Base-by-base conservation (phyloP, 2,113 vertebrate species). In the Pandion haliaetus region DNA sequence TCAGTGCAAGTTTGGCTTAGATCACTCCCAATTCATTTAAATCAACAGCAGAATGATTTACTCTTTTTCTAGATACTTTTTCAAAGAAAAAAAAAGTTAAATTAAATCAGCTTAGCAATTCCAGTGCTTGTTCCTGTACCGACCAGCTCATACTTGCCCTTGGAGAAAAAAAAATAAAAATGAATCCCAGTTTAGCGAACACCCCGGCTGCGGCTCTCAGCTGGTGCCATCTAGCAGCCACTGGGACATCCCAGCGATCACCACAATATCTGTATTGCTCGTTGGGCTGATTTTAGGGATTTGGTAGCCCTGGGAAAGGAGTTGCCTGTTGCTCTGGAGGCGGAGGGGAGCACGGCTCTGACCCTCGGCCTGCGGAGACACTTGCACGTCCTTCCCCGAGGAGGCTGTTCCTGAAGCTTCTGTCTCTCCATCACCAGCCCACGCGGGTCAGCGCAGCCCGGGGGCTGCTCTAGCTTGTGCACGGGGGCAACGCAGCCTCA, bases 321-420 rank as follows among this genome's bases (percentile, higher is more conserved):
- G 32, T 4, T 61, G 28, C 17, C 17, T 49, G 10, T 40, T 81
- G 69, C 38, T 90, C 24, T 42, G n/a, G 40, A 40, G 21, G n/a
- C 5, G 4, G 28, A 69, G 70, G 29, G 49, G 29, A 52, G 20
- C 3, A 0, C 3, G 34, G 65, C 57, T 78, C 29, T 34, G 49
- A 28, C 17, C 28, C 20, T 63, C 4, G 0, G 21, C 10, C 0
- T 3, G 42, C 1, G 0, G 47, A 59, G n/a, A 17, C 3, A 2
- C 2, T 2, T n/a, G 20, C 9, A 12, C 2, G 1, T n/a, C 42
- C n/a, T 73, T 40, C 58, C 32, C n/a, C 0, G 6, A 45, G 29
- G 72, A n/a, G 40, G 36, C 31, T 73, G 38, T 10, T 71, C 28
- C 25, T 7, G 83, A 65, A 65, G 54, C 14, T 40, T 17, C 78